Percentiles rank a stretch among this genome's conserved stretches.
Evolutionary conservation across 2,888 invertebrate genomes (phyloP).

Genomic region (Meiosimyza platycephala): DNA sequence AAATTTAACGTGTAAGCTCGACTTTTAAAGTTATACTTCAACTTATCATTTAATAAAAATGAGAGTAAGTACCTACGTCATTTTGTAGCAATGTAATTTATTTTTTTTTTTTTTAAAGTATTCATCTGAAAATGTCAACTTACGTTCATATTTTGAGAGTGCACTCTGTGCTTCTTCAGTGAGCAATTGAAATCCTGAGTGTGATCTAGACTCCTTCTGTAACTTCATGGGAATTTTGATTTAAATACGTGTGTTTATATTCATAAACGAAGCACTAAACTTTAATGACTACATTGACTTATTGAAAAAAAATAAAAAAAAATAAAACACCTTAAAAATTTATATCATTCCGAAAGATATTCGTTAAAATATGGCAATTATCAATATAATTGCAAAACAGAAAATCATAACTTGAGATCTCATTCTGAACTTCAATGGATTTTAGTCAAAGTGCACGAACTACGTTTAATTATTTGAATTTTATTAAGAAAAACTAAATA

Average conservation of each 20-base stretch:
- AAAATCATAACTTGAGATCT: conserved; percentile 58
- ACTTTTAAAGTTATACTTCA: too few relatives aligned
- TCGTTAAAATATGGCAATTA: conserved; percentile 54
- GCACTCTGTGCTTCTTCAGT: conserved; percentile 54
- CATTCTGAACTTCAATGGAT: conserved; percentile 47
- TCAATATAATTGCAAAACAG: conserved; percentile 58
- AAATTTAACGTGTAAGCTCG: too few relatives aligned
- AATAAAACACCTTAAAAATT: background rate
- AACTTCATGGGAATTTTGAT: conserved; percentile 18
- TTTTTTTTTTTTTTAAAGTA: background rate
- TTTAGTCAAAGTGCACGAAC: conserved; percentile 1
- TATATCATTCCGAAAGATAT: conserved; percentile 1
- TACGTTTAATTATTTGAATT: background rate
- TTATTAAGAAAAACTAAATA: conserved; percentile 21
- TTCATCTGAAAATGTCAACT: conserved; percentile 41
- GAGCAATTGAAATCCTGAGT: conserved; percentile 54
- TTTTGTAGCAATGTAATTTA: too few relatives aligned
- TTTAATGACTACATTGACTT: background rate
- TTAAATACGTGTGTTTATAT: background rate
- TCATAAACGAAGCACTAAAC: background rate
- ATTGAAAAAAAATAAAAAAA: background rate
- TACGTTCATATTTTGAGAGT: conserved; percentile 56
- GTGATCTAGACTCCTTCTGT: background rate
- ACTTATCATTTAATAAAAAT: too few relatives aligned
- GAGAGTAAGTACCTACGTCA: too few relatives aligned